Evolutionary conservation across 2,888 invertebrate genomes (phyloP).

Genomic region (Timema podura): DNA sequence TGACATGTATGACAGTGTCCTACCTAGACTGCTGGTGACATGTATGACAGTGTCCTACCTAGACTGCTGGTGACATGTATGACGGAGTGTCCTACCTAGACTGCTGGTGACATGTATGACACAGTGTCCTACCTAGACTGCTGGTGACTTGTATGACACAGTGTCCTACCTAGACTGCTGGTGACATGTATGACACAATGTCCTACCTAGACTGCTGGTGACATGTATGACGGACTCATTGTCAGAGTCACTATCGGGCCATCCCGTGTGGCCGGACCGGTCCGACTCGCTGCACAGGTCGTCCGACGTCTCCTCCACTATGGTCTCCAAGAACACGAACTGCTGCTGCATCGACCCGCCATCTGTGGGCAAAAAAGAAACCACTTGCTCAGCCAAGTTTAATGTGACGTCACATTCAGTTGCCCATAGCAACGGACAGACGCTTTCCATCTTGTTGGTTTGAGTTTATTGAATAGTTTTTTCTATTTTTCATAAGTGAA

Average conservation of each 20-base stretch:
- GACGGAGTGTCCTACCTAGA: no score
- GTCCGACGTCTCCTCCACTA: slow-evolving; percentile 84
- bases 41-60: no score
- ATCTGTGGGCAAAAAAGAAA: slow-evolving; percentile 17
- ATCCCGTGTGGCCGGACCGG: slow-evolving; percentile 47
- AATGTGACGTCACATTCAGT: slow-evolving; percentile 27
- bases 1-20: slow-evolving; percentile 5
- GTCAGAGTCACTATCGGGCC: slow-evolving; percentile 62
- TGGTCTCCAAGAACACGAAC: slow-evolving; percentile 74
- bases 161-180: not conserved
- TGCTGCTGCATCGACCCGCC: slow-evolving; percentile 45
- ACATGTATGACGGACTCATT: slow-evolving; percentile 72
- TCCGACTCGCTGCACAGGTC: slow-evolving; percentile 72
- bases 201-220: slow-evolving; percentile 29
- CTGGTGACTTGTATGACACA: not conserved
- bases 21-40: slow-evolving; percentile 36
- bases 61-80: no score
- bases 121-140: no score
- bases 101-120: no score
- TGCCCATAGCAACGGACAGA: slow-evolving; percentile 28
- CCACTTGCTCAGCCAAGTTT: slow-evolving; percentile 10
- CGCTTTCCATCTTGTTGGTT: no score
- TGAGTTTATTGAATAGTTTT: no score
- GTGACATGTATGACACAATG: slow-evolving; percentile 9
- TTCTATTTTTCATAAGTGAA: no score